Base-by-base conservation (phyloP, 37 sponge, comb jelly and placozoan genomes). In the Oscarella lobularis region DNA sequence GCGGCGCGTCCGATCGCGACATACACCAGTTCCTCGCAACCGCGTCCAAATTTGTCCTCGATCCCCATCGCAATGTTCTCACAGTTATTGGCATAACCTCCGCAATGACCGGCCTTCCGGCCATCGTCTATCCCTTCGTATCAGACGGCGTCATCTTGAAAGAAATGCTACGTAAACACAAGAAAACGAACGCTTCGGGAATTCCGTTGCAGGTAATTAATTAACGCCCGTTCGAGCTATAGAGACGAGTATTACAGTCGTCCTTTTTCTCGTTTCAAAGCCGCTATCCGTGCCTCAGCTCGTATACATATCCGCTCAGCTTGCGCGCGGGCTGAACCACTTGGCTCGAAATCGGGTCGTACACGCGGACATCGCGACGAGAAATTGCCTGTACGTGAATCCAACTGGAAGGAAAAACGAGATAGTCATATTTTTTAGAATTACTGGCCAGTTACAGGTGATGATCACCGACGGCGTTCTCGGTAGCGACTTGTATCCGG, bases 251-350 rank as follows among this genome's bases (percentile, higher is more conserved):
- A n/a, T n/a, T n/a, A n/a, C n/a, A n/a, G n/a, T n/a, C n/a, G n/a
- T n/a, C n/a, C n/a, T n/a, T n/a, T n/a, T n/a, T n/a, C n/a, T n/a
- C n/a, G 60, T 20, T 20, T 48, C 20, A 48, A 67, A 54, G 48
- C 5, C 67, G 5, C 66, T 91, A 35, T 81, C 85, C 5, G 76
- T 87, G 1, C 92, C 84, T 39, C 80, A 87, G 40, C 83, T 91
- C 55, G 92, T 91, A 37, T 72, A 41, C 38, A 74, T 91, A 36
- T 69, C 88, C 0, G 79, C 73, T 1, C 92, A 91, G 85, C 82
- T 87, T 2, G 81, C 92, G 36, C 73, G 92, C 39, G 92, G 92
- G 3, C 84, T 91, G 89, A 84, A 87, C 74, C 92, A 91, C 41
- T 78, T 91, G 35, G 85, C 80, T 0, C 83, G 55, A 75, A 84